These are phyloP conservation scores for Squalus acanthias DNA, from an alignment of 2,797 vertebrate genomes.

Conservation along the genomic window DNA sequence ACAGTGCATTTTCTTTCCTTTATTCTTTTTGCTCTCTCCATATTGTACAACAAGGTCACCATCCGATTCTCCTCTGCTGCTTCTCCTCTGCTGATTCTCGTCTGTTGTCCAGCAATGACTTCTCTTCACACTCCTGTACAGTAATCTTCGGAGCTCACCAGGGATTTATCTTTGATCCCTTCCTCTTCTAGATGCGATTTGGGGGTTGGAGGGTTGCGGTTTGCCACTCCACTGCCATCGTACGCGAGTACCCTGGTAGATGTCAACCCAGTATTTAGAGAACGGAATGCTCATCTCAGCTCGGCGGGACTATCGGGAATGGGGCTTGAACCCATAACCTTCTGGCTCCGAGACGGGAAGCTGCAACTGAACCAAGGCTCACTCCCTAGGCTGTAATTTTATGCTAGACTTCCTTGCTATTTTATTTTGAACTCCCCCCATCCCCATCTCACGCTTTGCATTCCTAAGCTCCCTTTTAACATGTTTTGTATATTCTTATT, in stretches of 20 bases:
- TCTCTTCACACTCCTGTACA: too few species aligned
- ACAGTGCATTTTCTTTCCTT: too few species aligned
- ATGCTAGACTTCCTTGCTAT: background rate
- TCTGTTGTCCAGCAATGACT: too few species aligned
- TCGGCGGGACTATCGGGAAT: background rate
- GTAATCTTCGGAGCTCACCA: too few species aligned
- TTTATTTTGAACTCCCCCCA: background rate
- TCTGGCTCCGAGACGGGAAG: background rate
- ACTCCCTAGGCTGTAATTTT: too few species aligned
- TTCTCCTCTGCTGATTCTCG: too few species aligned
- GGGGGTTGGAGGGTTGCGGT: too few species aligned
- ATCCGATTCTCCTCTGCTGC: too few species aligned
- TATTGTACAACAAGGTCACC: too few species aligned
- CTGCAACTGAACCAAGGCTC: too few species aligned
- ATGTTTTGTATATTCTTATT: background rate
- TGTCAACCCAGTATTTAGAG: background rate
- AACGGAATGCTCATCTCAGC: background rate
- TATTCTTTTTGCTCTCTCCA: too few species aligned
- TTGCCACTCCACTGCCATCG: background rate
- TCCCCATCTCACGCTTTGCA: background rate
- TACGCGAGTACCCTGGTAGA: background rate
- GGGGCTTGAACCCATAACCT: background rate
- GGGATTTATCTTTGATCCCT: too few species aligned
- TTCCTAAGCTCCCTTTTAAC: background rate
- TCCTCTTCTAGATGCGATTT: background rate